Conservation (phyloP, 2,797 vertebrate species). For the Cossypha heuglini region DNA sequence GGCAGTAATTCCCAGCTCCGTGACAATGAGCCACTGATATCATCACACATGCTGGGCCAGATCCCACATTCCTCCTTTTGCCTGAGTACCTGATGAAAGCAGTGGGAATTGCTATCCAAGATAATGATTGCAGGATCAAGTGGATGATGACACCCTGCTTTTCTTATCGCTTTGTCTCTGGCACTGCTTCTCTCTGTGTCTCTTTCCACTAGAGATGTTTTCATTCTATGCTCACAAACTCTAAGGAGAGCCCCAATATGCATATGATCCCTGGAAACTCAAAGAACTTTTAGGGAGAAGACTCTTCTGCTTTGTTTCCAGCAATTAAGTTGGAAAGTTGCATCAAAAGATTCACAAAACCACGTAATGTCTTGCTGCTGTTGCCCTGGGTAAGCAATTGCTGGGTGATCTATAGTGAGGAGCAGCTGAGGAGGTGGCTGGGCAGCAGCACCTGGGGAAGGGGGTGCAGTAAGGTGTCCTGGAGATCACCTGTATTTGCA, state of each 20-base stretch:
- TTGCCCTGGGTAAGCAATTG: not conserved
- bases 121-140: not conserved
- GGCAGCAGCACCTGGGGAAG: not conserved
- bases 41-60: not conserved
- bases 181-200: not conserved
- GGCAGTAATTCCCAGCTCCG: conserved; percentile 44
- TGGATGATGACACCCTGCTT: not conserved
- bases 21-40: conserved; percentile 49
- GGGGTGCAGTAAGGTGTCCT: not conserved
- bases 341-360: not conserved
- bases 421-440: not conserved
- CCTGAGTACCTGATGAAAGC: conserved; percentile 42
- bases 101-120: not conserved
- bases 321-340: not conserved
- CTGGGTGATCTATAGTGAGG: not conserved
- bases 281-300: not conserved
- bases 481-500: not conserved
- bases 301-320: not conserved
- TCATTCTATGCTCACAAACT: not conserved
- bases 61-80: not conserved
- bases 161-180: not conserved
- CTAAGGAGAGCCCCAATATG: not conserved
- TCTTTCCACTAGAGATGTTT: not conserved
- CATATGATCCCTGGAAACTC: not conserved
- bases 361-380: not conserved